Percentiles rank a stretch among this genome's conserved stretches.
Conservation (phyloP, 2,113 vertebrate genomes). For the Helogale parvula region DNA sequence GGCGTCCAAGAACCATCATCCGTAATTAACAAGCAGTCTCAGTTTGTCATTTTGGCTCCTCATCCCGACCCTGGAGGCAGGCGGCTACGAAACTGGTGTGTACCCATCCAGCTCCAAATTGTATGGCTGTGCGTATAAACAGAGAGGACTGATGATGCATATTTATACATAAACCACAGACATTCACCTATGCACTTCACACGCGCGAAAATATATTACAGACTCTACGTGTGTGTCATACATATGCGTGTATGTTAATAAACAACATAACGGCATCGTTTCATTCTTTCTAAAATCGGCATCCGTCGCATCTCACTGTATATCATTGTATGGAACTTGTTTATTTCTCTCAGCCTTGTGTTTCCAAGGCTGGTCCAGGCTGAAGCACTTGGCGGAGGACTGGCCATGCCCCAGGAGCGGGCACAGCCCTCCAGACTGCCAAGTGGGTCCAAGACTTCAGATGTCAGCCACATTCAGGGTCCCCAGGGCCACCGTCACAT, state of each 20-base stretch:
- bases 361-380: neutral
- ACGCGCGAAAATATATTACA: rapidly evolving
- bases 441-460: neutral
- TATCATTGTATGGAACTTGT: neutral
- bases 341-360: neutral
- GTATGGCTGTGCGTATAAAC: rapidly evolving
- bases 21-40: rapidly evolving
- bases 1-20: too few species aligned
- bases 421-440: neutral
- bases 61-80: neutral
- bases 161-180: neutral
- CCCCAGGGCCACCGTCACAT: neutral
- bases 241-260: too few species aligned
- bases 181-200: neutral
- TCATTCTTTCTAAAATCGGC: neutral
- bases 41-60: neutral
- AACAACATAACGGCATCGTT: too few species aligned
- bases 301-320: neutral
- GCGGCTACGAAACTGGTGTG: too few species aligned
- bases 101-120: neutral
- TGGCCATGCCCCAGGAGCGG: too few species aligned
- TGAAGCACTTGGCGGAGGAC: neutral
- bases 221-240: rapidly evolving
- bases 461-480: neutral
- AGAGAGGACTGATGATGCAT: neutral